phyloP scores from a whole-genome alignment of 1,140 invertebrate species.

The Copidosoma floridanum region DNA sequence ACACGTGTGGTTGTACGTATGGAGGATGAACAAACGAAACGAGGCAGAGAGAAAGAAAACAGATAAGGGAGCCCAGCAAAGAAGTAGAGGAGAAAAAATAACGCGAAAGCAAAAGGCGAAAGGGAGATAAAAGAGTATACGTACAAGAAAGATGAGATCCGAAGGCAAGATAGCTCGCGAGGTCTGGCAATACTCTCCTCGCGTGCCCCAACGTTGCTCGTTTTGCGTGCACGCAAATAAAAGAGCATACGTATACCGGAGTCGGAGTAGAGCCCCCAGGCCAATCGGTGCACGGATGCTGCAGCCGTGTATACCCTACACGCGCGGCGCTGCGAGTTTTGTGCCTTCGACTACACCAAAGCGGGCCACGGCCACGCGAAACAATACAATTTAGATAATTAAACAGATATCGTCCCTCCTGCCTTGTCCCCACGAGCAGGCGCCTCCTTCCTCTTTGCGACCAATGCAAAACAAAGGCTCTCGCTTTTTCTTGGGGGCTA shows the following conservation, averaged over 20 bases:
- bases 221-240: constrained; percentile 18
- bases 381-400: constrained; percentile 47
- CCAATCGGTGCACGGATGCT: constrained; percentile 13
- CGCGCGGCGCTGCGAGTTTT: constrained; percentile 8
- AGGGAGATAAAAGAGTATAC: neutral
- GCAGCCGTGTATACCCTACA: constrained; percentile 1
- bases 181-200: constrained; percentile 15
- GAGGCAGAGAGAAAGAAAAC: constrained; percentile 11
- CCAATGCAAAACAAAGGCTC: constrained; percentile 17
- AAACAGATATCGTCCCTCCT: constrained; percentile 41
- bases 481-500: no score
- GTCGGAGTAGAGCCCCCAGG: neutral
- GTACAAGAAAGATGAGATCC: constrained; percentile 25
- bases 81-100: neutral
- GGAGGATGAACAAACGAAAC: constrained; percentile 1
- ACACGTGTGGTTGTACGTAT: no score
- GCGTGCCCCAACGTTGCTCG: constrained; percentile 1
- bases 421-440: no score
- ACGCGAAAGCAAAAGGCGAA: neutral
- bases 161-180: constrained; percentile 7
- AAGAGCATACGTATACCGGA: no score
- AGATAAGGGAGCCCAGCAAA: constrained; percentile 5
- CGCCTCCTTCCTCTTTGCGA: no score
- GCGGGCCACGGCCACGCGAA: constrained; percentile 24
- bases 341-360: neutral